These are phyloP conservation scores for Odobenus rosmarus DNA, from an alignment of 2,113 vertebrate species.

Conservation along the genomic window DNA sequence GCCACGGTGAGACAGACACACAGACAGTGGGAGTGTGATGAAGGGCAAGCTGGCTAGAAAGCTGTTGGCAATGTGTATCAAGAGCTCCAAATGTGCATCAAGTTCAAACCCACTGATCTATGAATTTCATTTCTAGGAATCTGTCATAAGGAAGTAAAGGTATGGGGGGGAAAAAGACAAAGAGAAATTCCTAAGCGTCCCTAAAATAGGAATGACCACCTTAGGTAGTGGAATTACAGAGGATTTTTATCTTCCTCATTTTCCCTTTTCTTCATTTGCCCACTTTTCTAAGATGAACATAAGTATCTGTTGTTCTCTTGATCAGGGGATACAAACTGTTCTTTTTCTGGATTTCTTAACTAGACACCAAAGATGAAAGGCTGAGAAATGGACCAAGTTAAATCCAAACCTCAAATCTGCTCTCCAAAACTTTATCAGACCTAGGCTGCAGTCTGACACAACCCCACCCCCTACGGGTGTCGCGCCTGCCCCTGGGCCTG, in stretches of 20 bases:
- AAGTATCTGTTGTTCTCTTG: not conserved
- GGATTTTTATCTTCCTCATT: not conserved
- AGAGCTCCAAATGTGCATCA: not conserved
- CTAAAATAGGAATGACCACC: not conserved
- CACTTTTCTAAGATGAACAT: not conserved
- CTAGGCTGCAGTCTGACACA: not conserved
- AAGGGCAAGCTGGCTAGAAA: not conserved
- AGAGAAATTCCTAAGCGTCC: not conserved
- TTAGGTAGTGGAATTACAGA: not conserved
- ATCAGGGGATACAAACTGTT: not conserved
- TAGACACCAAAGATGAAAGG: not conserved
- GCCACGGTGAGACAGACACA: not conserved
- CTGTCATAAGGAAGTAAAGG: not conserved
- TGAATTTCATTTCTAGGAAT: not conserved
- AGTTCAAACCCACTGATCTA: not conserved
- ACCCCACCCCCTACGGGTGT: not conserved
- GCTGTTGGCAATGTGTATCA: not conserved
- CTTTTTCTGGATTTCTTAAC: constrained; percentile 11
- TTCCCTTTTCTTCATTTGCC: not conserved
- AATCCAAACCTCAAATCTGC: not conserved
- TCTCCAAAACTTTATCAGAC: not conserved
- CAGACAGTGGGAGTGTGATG: accelerated
- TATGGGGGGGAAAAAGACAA: too few species aligned
- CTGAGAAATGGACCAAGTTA: not conserved
- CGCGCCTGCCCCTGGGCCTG: accelerated